Evolutionary conservation across 1,140 invertebrate species (phyloP).

Genomic region (Teleogryllus occipitalis): DNA sequence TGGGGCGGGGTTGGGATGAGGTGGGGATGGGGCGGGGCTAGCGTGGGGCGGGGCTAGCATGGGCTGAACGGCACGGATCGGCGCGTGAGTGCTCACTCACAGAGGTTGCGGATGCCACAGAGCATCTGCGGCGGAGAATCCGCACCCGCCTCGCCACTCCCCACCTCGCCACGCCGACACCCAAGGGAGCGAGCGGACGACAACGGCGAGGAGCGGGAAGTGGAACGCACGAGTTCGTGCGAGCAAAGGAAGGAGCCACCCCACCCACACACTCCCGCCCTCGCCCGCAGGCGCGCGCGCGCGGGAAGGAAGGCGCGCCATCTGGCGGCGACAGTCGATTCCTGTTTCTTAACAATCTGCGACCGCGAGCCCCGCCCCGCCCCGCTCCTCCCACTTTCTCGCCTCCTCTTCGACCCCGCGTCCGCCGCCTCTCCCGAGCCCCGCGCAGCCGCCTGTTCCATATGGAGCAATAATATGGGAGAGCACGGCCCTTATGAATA

Average conservation of each 20-base stretch:
- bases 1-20: no score
- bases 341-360: background rate
- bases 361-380: background rate
- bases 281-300: no score
- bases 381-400: background rate
- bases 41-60: no score
- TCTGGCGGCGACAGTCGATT: background rate
- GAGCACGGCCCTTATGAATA: background rate
- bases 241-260: background rate
- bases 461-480: slow-evolving; percentile 1
- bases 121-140: no score
- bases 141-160: no score
- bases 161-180: background rate
- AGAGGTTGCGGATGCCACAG: background rate
- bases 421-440: no score
- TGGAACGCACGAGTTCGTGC: background rate
- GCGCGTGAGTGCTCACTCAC: no score
- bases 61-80: no score
- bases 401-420: background rate
- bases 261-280: background rate
- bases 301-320: background rate
- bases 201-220: background rate
- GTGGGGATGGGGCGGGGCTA: no score
- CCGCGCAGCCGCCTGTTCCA: background rate
- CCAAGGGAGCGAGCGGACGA: background rate